Evolutionary conservation across 2,888 invertebrate genomes (phyloP).

Genomic region (Idaea aversata): DNA sequence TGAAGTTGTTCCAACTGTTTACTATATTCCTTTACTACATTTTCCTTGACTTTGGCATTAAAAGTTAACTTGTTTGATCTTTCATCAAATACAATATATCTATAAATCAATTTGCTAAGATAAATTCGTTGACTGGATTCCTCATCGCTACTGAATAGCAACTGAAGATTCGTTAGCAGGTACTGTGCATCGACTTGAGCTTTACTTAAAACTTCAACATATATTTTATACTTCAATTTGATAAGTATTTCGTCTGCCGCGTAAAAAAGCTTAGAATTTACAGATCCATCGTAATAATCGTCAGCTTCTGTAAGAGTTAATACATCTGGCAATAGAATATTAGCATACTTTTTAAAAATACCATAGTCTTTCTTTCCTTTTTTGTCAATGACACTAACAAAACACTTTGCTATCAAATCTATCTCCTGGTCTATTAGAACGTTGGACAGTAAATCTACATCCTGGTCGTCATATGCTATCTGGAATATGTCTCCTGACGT

Average conservation of each 20-base stretch:
- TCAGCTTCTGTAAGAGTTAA: background rate
- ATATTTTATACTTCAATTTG: background rate
- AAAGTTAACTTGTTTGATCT: background rate
- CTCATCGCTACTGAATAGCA: background rate
- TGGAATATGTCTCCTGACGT: background rate
- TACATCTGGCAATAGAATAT: background rate
- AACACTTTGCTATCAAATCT: background rate
- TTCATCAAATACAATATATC: background rate
- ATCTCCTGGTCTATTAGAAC: background rate
- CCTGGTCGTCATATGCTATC: background rate
- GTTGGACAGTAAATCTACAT: background rate
- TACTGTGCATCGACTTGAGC: background rate
- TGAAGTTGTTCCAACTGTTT: background rate
- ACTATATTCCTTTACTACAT: background rate
- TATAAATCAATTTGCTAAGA: background rate
- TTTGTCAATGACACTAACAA: background rate
- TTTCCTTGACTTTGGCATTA: background rate
- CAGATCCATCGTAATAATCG: background rate
- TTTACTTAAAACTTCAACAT: background rate
- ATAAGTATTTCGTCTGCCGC: background rate
- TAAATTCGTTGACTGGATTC: background rate
- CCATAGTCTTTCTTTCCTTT: background rate
- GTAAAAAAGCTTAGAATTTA: background rate
- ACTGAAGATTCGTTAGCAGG: background rate
- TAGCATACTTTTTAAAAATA: background rate